These are phyloP conservation scores for Crossocerus cetratus DNA, from an alignment of 2,888 invertebrate genomes.

Conservation along the genomic window DNA sequence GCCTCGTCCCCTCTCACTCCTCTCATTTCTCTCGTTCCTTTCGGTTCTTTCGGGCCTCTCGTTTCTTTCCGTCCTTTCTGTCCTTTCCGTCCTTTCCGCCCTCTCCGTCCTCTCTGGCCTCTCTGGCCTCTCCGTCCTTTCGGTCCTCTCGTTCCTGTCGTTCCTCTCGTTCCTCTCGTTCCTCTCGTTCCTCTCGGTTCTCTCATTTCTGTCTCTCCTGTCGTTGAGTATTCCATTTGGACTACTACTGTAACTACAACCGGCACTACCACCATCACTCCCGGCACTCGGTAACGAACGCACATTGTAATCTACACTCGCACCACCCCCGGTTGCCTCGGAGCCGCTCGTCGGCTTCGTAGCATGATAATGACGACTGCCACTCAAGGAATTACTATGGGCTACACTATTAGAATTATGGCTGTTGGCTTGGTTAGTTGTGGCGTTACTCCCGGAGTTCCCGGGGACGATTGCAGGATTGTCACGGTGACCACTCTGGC, in stretches of 20 bases:
- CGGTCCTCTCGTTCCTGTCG: conserved; percentile 64
- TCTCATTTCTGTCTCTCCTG: conserved; percentile 63
- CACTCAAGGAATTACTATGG: conserved; percentile 56
- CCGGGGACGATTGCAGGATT: conserved; percentile 18
- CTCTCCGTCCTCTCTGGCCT: conserved; percentile 63
- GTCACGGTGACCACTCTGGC: conserved; percentile 29
- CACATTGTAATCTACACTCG: conserved; percentile 38
- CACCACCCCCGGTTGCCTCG: conserved; percentile 13
- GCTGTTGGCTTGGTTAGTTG: conserved; percentile 50
- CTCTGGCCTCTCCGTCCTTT: conserved; percentile 58
- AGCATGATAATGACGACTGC: conserved; percentile 43
- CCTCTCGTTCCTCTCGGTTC: conserved; percentile 38
- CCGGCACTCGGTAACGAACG: conserved; percentile 40
- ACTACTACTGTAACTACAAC: conserved; percentile 42
- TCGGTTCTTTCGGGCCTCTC: conserved; percentile 55
- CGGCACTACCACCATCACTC: conserved; percentile 38
- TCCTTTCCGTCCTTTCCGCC: conserved; percentile 54
- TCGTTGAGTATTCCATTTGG: conserved; percentile 53
- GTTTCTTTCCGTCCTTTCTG: conserved; percentile 62
- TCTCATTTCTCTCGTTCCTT: conserved; percentile 63
- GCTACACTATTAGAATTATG: conserved; percentile 61
- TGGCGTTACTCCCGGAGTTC: conserved; percentile 21
- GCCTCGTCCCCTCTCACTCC: conserved; percentile 60
- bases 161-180: conserved; percentile 47
- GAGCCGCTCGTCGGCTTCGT: conserved; percentile 16